Conservation (phyloP, 2,888 invertebrate genomes). For the Apodemia mormo region DNA sequence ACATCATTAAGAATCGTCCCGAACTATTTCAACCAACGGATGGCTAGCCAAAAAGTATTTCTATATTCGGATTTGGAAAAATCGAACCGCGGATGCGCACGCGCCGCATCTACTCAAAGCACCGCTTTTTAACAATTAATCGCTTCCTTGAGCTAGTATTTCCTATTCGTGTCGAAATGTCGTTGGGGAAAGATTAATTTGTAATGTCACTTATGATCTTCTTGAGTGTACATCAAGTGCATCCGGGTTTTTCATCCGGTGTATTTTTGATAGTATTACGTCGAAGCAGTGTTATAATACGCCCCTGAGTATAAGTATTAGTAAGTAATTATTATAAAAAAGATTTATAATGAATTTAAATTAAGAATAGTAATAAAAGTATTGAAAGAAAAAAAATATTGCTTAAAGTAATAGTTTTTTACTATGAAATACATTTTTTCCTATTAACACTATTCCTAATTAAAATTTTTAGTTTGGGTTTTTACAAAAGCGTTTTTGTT, state of each 20-base stretch:
- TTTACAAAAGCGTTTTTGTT: no score
- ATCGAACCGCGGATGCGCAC: slow-evolving; percentile 41
- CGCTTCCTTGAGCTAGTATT: slow-evolving; percentile 46
- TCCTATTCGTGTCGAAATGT: slow-evolving; percentile 42
- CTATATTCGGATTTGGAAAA: slow-evolving; percentile 45
- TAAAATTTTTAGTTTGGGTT: no score
- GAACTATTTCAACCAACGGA: slow-evolving; percentile 45
- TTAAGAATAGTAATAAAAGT: no score
- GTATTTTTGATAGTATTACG: no score
- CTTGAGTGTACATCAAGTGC: slow-evolving; percentile 27
- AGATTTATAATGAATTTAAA: no score
- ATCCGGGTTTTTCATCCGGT: slow-evolving; percentile 26
- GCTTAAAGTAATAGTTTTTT: no score
- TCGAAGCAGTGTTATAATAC: no score
- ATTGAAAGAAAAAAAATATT: no score
- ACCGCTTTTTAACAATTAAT: slow-evolving; percentile 47
- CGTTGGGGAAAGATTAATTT: slow-evolving; percentile 40
- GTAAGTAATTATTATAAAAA: no score
- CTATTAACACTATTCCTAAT: no score
- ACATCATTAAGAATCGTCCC: slow-evolving; percentile 48
- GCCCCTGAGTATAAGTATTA: no score
- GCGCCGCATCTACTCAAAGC: slow-evolving; percentile 33
- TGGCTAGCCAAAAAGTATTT: slow-evolving; percentile 41
- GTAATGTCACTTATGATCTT: slow-evolving; percentile 28
- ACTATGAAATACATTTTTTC: no score